A percentile compares a stretch with the other conserved stretches of the same genome.
Evolutionary conservation across 2,888 invertebrate genomes (phyloP).

Genomic region (Parapristionchus giblindavisi): DNA sequence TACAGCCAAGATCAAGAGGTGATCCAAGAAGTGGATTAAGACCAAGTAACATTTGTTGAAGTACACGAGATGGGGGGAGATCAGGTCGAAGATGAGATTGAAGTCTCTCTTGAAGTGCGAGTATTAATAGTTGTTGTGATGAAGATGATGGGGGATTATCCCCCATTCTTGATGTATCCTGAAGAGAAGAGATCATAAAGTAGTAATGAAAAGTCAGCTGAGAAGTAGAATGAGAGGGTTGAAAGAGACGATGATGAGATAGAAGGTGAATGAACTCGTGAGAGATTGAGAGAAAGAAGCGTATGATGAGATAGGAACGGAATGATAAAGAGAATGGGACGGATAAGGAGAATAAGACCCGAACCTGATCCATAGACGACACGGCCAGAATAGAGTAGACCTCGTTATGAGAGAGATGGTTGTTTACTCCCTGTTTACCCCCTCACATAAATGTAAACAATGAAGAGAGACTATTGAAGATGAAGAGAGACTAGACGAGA

Average conservation of each 20-base stretch:
- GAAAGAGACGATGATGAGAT: slow-evolving; percentile 6
- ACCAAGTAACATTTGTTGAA: slow-evolving; percentile 47
- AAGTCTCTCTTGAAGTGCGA: slow-evolving; percentile 55
- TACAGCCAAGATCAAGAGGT: slow-evolving; percentile 43
- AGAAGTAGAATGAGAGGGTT: neutral
- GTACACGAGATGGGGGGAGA: slow-evolving; percentile 35
- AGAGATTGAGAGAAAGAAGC: slow-evolving; percentile 19
- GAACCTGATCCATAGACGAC: slow-evolving; percentile 29
- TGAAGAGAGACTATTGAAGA: slow-evolving; percentile 33
- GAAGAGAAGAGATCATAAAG: neutral
- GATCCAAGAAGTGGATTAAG: slow-evolving; percentile 44
- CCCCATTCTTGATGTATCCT: slow-evolving; percentile 2
- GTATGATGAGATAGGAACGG: slow-evolving; percentile 1
- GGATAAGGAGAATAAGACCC: neutral
- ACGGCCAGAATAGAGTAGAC: slow-evolving; percentile 2
- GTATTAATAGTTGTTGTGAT: slow-evolving; percentile 49
- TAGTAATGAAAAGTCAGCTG: slow-evolving; percentile 15
- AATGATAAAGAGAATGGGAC: slow-evolving; percentile 20
- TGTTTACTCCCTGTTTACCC: slow-evolving; percentile 47
- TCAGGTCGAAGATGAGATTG: slow-evolving; percentile 45
- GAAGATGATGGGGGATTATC: slow-evolving; percentile 15
- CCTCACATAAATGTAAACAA: slow-evolving; percentile 43
- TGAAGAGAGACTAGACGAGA: slow-evolving; percentile 24
- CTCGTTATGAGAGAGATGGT: slow-evolving; percentile 36
- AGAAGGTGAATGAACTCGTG: slow-evolving; percentile 2